Base-by-base conservation (phyloP, 2,888 invertebrate genomes). In the Eilema caniola region DNA sequence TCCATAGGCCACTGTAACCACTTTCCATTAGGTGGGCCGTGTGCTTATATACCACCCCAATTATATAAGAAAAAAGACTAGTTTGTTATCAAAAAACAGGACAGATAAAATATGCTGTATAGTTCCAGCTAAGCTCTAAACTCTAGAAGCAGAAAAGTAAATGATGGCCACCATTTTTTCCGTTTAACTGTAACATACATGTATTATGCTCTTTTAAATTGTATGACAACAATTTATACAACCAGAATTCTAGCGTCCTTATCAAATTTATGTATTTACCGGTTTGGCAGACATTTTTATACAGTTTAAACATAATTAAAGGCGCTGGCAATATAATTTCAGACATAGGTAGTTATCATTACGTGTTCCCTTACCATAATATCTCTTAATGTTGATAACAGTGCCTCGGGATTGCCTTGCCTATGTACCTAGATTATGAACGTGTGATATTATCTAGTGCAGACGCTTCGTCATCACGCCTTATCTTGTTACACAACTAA, bases 341-440 rank as follows among this genome's bases (percentile, higher is more conserved):
- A 23, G 23, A 7, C 33, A 16, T 14, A 20, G 1, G n/a, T 28
- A 28, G 16, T 62, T 23, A 24, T 37, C 16, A 37, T 12, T 23
- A 37, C n/a, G 62, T 62, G 10, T 25, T 16, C 20, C 20, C 66
- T 41, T 20, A 37, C 24, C 24, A 7, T 66, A 33, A 57, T 24
- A 24, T 20, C 31, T 56, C 59, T 33, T 59, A 16, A 20, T 12
- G 59, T 37, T 66, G 59, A 66, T 66, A 56, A 65, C 23, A 41
- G 33, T 24, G 62, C 14, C 53, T n/a, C 3, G 31, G 41, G n/a
- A 24, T 14, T 66, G 37, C 37, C 59, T 41, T n/a, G 66, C 33
- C 37, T 23, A 14, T n/a, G n/a, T n/a, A 53, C n/a, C n/a, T n/a
- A n/a, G 28, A 64, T 64, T 28, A 28, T n/a, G 25, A 20, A 28